Conservation (phyloP, 2,113 vertebrate species). For the Varanus salvator region DNA sequence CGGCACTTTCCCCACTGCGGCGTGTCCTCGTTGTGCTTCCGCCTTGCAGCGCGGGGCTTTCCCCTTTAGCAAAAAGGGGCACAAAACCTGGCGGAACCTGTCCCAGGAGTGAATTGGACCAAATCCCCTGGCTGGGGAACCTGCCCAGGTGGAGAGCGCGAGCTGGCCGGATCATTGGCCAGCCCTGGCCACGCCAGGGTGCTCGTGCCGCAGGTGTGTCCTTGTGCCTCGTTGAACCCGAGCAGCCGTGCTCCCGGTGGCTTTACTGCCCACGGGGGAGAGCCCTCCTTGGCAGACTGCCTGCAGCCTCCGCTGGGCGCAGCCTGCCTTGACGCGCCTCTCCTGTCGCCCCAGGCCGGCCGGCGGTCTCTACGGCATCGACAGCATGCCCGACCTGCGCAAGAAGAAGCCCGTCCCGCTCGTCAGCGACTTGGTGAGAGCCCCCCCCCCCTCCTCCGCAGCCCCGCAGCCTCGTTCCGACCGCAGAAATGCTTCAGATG, state of each 20-base stretch:
- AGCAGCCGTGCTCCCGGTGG: not conserved
- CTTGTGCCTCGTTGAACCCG: not conserved
- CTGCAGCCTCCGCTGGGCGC: too few species aligned
- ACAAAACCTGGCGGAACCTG: not conserved
- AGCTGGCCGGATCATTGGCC: not conserved
- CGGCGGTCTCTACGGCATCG: slow-evolving; percentile 95
- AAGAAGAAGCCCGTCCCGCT: slow-evolving; percentile 95
- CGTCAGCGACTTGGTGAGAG: slow-evolving; percentile 97
- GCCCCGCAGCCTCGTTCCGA: not conserved
- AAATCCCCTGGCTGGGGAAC: not conserved
- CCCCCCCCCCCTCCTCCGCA: not conserved
- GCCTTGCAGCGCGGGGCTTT: too few species aligned
- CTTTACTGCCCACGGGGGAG: too few species aligned
- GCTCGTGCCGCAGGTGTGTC: too few species aligned
- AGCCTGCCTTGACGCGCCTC: not conserved
- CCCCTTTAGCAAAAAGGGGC: not conserved
- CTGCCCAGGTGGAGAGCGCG: rapidly evolving
- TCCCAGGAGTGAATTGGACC: not conserved
- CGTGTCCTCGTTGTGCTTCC: too few species aligned
- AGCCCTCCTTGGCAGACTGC: too few species aligned
- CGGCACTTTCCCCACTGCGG: not conserved
- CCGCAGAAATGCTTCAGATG: not conserved
- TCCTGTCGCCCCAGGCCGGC: slow-evolving; percentile 80
- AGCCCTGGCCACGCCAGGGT: not conserved
- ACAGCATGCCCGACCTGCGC: slow-evolving; percentile 98